Evolutionary conservation across 2,797 vertebrate species (phyloP).

Genomic region (Enteromius mattozi): DNA sequence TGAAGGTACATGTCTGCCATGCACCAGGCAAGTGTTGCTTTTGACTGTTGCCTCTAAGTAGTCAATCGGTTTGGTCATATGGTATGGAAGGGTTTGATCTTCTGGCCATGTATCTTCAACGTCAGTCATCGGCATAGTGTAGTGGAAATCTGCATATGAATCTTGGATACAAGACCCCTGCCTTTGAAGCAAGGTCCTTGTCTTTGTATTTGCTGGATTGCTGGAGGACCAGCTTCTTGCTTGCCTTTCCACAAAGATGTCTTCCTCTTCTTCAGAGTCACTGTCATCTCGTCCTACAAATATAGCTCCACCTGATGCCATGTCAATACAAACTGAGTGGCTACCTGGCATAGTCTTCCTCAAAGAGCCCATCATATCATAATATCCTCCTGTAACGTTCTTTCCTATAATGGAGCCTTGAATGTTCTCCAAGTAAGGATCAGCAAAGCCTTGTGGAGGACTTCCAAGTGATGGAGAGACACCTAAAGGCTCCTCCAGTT

Average conservation of each 20-base stretch:
- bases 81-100: slow-evolving; percentile 71
- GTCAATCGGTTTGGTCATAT: slow-evolving; percentile 70
- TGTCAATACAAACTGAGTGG: slow-evolving; percentile 79
- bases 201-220: slow-evolving; percentile 77
- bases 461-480: slow-evolving; percentile 72
- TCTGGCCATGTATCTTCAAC: slow-evolving; percentile 82
- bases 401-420: slow-evolving; percentile 66
- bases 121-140: slow-evolving; percentile 81
- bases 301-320: slow-evolving; percentile 78
- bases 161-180: slow-evolving; percentile 74
- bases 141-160: slow-evolving; percentile 77
- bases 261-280: slow-evolving; percentile 74
- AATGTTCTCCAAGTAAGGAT: slow-evolving; percentile 73
- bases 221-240: slow-evolving; percentile 84
- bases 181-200: slow-evolving; percentile 58
- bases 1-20: slow-evolving; percentile 70
- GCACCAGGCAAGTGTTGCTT: slow-evolving; percentile 73
- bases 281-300: slow-evolving; percentile 73
- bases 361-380: slow-evolving; percentile 84
- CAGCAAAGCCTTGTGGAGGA: slow-evolving; percentile 70
- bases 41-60: slow-evolving; percentile 74
- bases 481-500: slow-evolving; percentile 83
- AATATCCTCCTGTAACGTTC: slow-evolving; percentile 77
- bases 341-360: slow-evolving; percentile 81
- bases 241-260: slow-evolving; percentile 76